phyloP scores from a whole-genome alignment of 1,140 invertebrate genomes.

The Tetraneura akinire region DNA sequence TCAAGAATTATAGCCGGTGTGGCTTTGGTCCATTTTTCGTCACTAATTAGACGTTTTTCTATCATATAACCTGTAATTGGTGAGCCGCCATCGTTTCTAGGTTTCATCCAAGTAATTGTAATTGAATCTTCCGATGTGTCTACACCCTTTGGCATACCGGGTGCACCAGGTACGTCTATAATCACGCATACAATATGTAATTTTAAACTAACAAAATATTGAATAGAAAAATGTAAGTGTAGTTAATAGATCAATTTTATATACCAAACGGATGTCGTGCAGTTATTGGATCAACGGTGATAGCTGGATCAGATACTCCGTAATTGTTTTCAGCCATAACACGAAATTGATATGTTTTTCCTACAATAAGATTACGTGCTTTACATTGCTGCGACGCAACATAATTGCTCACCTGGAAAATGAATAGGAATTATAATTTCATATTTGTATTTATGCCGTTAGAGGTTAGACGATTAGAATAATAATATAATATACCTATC shows the following conservation, averaged over 20 bases:
- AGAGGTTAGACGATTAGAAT: too few relatives aligned
- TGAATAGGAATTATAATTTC: too few relatives aligned
- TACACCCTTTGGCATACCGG: conserved; percentile 80
- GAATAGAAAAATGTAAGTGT: conserved; percentile 54
- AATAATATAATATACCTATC: too few relatives aligned
- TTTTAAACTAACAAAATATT: too few relatives aligned
- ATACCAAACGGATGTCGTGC: conserved; percentile 93
- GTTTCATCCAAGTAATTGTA: conserved; percentile 90
- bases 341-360: conserved; percentile 93
- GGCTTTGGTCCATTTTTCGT: conserved; percentile 90
- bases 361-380: conserved; percentile 87
- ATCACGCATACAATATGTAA: neutral
- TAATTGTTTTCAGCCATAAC: conserved; percentile 98
- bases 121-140: conserved; percentile 93
- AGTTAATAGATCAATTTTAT: conserved; percentile 36
- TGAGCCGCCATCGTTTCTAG: conserved; percentile 88
- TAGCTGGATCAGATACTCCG: conserved; percentile 88
- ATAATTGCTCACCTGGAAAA: conserved; percentile 77
- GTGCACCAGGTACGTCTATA: conserved; percentile 81
- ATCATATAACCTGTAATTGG: conserved; percentile 89
- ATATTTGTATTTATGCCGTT: too few relatives aligned
- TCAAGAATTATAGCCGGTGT: conserved; percentile 80
- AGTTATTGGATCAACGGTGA: conserved; percentile 82
- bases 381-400: conserved; percentile 84
- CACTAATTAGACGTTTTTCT: conserved; percentile 85